Evolutionary conservation across 2,797 vertebrate genomes (phyloP), one percentile per base, ranked within the genome.

Genomic region (Antrozous pallidus): DNA sequence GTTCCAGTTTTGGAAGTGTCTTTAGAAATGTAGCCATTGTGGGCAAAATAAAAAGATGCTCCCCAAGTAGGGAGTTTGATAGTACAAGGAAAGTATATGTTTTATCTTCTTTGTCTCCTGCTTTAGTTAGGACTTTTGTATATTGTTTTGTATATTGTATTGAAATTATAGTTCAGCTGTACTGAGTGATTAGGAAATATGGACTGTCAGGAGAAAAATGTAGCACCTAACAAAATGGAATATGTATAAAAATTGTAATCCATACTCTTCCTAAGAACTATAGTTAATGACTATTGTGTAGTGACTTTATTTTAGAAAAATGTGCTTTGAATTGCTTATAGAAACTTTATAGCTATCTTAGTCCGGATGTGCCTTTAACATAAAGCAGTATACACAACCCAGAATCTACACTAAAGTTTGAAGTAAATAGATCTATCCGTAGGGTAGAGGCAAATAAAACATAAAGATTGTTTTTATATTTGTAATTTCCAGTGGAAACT

Each of bases 401-500:
- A 47, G 45, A 58, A 16, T 92, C 31, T 6, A 69, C 18, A 36
- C 74, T 88, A 42, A 77, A 88, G 40, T 79, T 40, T 36, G 31
- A 75, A 93, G 83, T 85, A 67, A 93, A 45, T 63, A 81, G 47
- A 83, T 83, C 28, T 51, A 49, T 63, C 40, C 14, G 69, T 83
- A 94, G n/a, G 51, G 10, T 79, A 4, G 18, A 58, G 31, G 38
- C 31, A 95, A 91, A 80, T 83, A 49, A 61, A 92, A 94, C 54
- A 84, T 36, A 16, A 88, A 31, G 36, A 77, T 70, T 84, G 71
- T 47, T 95, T 95, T 96, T 77, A 83, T 94, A 67, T 93, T 91
- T 94, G 38, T 88, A 92, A 88, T 92, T 91, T 93, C 79, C 89
- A 91, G 91, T 74, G 83, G 74, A 83, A 95, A 69, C 31, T 63